Evolutionary conservation across 1,140 invertebrate species (phyloP), one percentile per base, ranked within the genome.

Genomic region (Pseudomyrmex gracilis): DNA sequence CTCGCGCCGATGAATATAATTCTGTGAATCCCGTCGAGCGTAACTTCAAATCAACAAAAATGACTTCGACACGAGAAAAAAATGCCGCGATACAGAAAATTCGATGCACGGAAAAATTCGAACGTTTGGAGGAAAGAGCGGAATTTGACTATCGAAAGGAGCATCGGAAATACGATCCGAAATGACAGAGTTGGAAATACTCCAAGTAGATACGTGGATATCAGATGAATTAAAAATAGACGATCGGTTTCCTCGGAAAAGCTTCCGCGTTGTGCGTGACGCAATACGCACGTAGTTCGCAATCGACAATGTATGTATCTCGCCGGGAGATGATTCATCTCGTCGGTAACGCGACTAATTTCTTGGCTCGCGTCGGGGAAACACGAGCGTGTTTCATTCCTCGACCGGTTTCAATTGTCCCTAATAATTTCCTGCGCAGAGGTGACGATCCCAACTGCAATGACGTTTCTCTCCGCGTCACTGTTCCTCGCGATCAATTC

Each of bases 311-410:
- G n/a, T 7, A 5, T 7, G 7, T 0, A 7, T n/a, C 7, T 10
- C 4, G 22, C 4, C 20, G 43, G 15, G 43, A 74, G 43, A 74
- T 74, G 57, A 76, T 76, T 76, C 58, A 63, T 64, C 34, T 5
- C 58, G 24, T 15, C 24, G 58, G 64, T 20, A 76, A 76, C 12
- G 34, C 4, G 34, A n/a, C n/a, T 34, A 34, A 34, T 34, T 34
- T 34, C 34, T 34, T 64, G 73, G 24, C 22, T 74, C 43, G 20
- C 13, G 58, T 76, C 22, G 34, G 20, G 8, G 17, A 47, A 20
- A 22, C 34, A 34, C 47, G 34, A 51, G 73, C 58, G 5, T 17
- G 45, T 63, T 51, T 51, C 43, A 51, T 24, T 74, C 3, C 45
- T 61, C 58, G 24, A 49, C 51, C 73, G 45, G 22, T 12, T 7